Evolutionary conservation across 2,113 vertebrate species (phyloP), one percentile per base, ranked within the genome.

Genomic region (Periophthalmodon schlosseri): DNA sequence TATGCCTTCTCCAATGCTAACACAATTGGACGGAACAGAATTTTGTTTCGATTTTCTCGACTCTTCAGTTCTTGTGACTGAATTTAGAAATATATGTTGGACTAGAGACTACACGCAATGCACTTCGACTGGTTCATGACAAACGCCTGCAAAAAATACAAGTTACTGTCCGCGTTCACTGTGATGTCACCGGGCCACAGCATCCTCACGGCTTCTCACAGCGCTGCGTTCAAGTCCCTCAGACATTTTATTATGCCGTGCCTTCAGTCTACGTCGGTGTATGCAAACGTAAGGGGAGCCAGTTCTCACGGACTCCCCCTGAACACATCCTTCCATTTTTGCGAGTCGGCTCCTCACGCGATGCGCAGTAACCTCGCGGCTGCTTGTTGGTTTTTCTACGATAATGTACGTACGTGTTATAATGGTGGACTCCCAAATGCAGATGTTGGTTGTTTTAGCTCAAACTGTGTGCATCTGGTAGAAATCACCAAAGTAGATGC

Each of bases 381-480:
- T 81, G 79, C 70, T 60, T 72, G 18, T 66, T 64, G 72, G 57
- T 69, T 60, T 69, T 64, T 57, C 16, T 20, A 68, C 57, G 73
- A 52, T 54, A 49, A 23, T 68, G 18, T 33, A 9, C 34, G 24
- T 68, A 14, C 23, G 24, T 54, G 68, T 70, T 68, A 21, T 66
- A 44, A 63, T 68, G 64, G 34, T 77, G 10, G 83, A 84, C 82
- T 77, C 70, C 78, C 76, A 72, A 80, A 77, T 64, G 73, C 77
- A 81, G 49, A 78, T 81, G 90, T 87, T 84, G 86, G 88, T 86
- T 78, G 65, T 84, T 54, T 87, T 88, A 78, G 89, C 79, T 78
- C 79, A 76, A 75, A 88, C 75, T 23, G 36, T 61, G 81, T 77
- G 65, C 77, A 65, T 85, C 86, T 78, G 82, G 65, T 80, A 73